Evolutionary conservation across 2,113 vertebrate genomes (phyloP).

Genomic region (Ochotona princeps): DNA sequence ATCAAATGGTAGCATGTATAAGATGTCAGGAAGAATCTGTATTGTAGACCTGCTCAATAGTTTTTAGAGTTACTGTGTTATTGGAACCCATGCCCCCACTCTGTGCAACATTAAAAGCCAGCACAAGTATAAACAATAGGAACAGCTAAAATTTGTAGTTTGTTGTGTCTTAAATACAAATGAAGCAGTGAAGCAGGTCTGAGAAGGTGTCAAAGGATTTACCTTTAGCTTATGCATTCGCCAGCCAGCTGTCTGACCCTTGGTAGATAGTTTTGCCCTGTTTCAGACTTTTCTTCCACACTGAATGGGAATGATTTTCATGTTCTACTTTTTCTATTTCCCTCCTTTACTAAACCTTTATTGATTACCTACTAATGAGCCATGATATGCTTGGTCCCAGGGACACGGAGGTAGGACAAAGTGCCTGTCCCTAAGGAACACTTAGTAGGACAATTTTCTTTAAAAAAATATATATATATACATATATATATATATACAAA

Average conservation of each 20-base stretch:
- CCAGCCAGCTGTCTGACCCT: not conserved
- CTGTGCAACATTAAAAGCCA: constrained; percentile 22
- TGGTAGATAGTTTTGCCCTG: not conserved
- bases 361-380: not conserved
- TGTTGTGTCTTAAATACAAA: not conserved
- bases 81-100: not conserved
- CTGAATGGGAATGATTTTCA: constrained; percentile 23
- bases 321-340: not conserved
- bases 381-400: not conserved
- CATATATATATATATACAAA: too few species aligned
- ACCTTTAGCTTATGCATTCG: not conserved
- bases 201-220: not conserved
- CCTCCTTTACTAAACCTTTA: not conserved
- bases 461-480: too few species aligned
- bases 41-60: not conserved
- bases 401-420: not conserved
- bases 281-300: constrained; percentile 33
- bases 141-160: too few species aligned
- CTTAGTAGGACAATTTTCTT: not conserved
- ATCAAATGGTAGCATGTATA: not conserved
- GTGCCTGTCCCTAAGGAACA: not conserved
- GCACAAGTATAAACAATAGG: too few species aligned
- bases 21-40: not conserved
- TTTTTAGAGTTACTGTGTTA: not conserved
- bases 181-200: not conserved